A percentile compares a stretch with the other conserved stretches of the same genome.
These are phyloP conservation scores for Holacanthella duospinosa DNA, from an alignment of 2,888 invertebrate genomes.

Conservation along the genomic window DNA sequence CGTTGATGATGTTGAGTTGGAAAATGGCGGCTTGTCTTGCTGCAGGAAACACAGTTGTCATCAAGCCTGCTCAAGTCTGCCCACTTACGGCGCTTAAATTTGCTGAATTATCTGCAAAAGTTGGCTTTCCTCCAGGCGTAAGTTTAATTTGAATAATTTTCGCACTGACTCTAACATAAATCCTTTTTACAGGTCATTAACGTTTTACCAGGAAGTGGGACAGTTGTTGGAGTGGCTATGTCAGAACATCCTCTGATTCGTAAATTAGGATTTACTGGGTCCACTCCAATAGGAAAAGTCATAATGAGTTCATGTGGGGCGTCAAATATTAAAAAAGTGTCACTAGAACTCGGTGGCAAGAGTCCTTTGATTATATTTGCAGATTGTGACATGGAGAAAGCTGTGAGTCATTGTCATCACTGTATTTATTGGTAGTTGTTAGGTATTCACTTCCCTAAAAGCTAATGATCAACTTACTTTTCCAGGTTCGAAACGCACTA, in stretches of 20 bases:
- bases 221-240: constrained; percentile 71
- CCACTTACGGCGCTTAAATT: constrained; percentile 91
- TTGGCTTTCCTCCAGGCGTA: constrained; percentile 81
- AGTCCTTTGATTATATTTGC: constrained; percentile 88
- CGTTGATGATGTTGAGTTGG: constrained; percentile 97
- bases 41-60: constrained; percentile 90
- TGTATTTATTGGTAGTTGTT: no score
- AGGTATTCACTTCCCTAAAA: no score
- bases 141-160: not conserved
- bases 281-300: constrained; percentile 78
- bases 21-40: constrained; percentile 96
- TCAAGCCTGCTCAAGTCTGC: constrained; percentile 83
- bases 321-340: constrained; percentile 88
- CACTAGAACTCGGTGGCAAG: constrained; percentile 89
- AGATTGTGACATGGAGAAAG: constrained; percentile 88
- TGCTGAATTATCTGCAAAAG: constrained; percentile 74
- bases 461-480: not conserved
- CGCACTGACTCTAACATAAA: no score
- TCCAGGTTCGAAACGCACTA: constrained; percentile 62
- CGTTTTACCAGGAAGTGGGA: constrained; percentile 73
- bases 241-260: constrained; percentile 74
- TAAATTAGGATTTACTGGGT: constrained; percentile 93
- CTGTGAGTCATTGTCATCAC: constrained; percentile 63
- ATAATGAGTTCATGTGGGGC: constrained; percentile 85
- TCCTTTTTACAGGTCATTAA: constrained; percentile 59